phyloP scores from a whole-genome alignment of 2,797 vertebrate species.

The Pachyuromys duprasi region DNA sequence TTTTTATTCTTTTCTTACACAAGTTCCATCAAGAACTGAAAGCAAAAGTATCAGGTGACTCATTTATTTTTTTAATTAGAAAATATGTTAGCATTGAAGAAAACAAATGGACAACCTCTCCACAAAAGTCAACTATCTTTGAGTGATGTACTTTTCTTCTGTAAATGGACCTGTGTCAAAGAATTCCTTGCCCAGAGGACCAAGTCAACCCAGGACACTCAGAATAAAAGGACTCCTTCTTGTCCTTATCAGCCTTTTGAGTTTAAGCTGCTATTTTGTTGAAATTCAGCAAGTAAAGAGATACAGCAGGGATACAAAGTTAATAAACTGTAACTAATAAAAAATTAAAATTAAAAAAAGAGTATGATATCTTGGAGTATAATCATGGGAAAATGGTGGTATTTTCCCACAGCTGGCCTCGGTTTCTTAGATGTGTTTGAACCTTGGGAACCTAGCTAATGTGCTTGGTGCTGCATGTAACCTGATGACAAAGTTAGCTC shows the following conservation, averaged over 20 bases:
- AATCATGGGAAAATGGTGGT: neutral
- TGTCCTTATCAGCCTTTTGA: neutral
- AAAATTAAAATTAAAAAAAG: too few species aligned
- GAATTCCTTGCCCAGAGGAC: neutral
- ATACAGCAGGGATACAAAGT: too few species aligned
- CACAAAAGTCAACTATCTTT: neutral
- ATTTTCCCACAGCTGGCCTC: neutral
- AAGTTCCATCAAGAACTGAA: neutral
- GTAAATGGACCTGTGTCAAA: neutral
- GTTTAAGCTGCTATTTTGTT: neutral
- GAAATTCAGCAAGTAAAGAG: constrained; percentile 29
- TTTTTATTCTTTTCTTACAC: neutral
- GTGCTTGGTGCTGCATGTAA: neutral
- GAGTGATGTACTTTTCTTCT: neutral
- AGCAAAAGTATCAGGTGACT: neutral
- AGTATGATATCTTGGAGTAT: neutral
- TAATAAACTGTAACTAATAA: too few species aligned
- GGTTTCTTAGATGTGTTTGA: neutral
- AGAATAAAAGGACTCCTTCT: neutral
- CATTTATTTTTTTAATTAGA: neutral
- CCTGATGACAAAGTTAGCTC: neutral
- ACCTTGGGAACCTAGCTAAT: neutral
- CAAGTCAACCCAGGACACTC: neutral
- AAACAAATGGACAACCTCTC: neutral
- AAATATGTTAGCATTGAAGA: neutral